Conservation (phyloP, 2,888 invertebrate genomes). For the Nephrotoma appendiculata region DNA sequence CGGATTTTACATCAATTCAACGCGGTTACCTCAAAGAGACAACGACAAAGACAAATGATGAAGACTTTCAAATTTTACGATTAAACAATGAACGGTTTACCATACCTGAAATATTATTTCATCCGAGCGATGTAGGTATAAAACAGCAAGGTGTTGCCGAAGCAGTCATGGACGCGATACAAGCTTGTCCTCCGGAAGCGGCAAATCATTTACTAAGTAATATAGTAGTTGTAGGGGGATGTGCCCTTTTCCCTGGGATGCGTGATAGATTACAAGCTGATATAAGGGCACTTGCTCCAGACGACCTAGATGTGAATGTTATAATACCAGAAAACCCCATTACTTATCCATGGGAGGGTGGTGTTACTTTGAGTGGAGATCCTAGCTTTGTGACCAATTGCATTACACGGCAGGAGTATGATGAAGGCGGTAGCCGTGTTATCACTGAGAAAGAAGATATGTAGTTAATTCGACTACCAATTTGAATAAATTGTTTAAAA, state of each 20-base stretch:
- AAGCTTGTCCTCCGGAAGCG: slow-evolving; percentile 54
- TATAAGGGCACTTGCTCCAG: slow-evolving; percentile 61
- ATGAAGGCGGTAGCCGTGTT: slow-evolving; percentile 60
- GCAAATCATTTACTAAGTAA: slow-evolving; percentile 66
- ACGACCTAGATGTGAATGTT: slow-evolving; percentile 63
- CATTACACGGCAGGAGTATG: slow-evolving; percentile 74
- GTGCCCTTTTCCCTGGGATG: slow-evolving; percentile 69
- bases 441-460: slow-evolving; percentile 43
- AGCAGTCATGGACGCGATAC: slow-evolving; percentile 65
- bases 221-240: slow-evolving; percentile 74
- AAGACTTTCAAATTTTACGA: slow-evolving; percentile 62
- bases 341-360: slow-evolving; percentile 82
- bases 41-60: slow-evolving; percentile 21
- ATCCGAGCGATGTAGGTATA: slow-evolving; percentile 89
- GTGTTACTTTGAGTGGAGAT: slow-evolving; percentile 56
- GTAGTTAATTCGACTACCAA: not conserved
- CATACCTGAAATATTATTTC: slow-evolving; percentile 87
- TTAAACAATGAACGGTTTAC: slow-evolving; percentile 90
- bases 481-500: not conserved
- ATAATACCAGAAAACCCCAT: slow-evolving; percentile 55
- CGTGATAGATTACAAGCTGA: slow-evolving; percentile 62
- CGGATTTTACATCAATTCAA: slow-evolving; percentile 83
- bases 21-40: slow-evolving; percentile 45
- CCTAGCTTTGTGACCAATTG: slow-evolving; percentile 55
- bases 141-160: slow-evolving; percentile 76